A percentile compares a stretch with the other conserved stretches of the same genome.
Evolutionary conservation across 2,113 vertebrate genomes (phyloP).

Genomic region (Colius striatus): DNA sequence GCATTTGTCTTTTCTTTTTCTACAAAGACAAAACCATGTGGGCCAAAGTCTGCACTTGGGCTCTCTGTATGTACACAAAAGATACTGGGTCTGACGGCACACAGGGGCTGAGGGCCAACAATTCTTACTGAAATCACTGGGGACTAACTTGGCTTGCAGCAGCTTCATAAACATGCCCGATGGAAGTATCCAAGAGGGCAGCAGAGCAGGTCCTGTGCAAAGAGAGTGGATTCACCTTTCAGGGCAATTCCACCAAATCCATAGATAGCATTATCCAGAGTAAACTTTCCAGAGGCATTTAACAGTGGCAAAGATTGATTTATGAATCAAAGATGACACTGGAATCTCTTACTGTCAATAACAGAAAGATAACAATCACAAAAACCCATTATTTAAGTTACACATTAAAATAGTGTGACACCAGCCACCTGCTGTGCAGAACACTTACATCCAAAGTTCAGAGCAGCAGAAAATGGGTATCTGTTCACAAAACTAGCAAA

Average conservation of each 20-base stretch:
- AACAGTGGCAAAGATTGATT: neutral
- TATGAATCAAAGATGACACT: neutral
- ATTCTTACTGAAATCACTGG: neutral
- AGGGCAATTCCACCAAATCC: neutral
- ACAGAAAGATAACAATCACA: neutral
- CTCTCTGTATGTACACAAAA: neutral
- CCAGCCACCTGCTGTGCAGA: neutral
- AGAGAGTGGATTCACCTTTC: neutral
- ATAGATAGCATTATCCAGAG: neutral
- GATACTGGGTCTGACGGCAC: neutral
- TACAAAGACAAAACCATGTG: neutral
- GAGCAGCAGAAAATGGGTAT: neutral
- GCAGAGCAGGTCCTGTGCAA: neutral
- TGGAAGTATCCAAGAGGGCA: neutral
- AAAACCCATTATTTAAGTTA: neutral
- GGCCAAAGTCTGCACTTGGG: neutral
- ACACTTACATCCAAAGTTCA: neutral
- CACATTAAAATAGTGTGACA: neutral
- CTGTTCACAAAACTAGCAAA: neutral
- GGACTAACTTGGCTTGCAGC: neutral
- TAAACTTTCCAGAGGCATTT: neutral
- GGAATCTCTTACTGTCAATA: neutral
- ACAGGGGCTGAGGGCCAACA: neutral
- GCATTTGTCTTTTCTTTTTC: neutral
- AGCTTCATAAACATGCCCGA: neutral